Percentiles rank a stretch among this genome's conserved stretches.
These are phyloP conservation scores for Nestor notabilis DNA, from an alignment of 2,113 vertebrate species.

Conservation along the genomic window DNA sequence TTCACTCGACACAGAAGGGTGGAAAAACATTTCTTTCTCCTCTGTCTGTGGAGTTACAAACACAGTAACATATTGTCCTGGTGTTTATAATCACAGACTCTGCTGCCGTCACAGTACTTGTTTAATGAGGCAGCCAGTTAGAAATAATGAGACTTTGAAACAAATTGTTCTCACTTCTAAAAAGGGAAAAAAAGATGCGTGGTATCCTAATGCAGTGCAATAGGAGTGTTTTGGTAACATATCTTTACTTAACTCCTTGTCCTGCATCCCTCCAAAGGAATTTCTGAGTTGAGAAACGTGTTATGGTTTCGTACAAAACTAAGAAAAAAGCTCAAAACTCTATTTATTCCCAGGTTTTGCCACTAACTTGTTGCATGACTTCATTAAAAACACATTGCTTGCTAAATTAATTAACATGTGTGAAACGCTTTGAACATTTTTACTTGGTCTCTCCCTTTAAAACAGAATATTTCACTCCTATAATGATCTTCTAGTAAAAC, in stretches of 20 bases:
- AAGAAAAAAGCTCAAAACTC: not conserved
- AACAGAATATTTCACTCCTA: not conserved
- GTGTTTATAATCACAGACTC: constrained; percentile 71
- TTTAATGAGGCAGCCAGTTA: constrained; percentile 68
- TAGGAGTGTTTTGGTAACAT: not conserved
- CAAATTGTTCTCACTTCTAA: constrained; percentile 64
- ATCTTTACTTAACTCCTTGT: not conserved
- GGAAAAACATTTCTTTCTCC: constrained; percentile 59
- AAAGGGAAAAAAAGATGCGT: constrained; percentile 13
- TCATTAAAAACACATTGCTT: constrained; percentile 30
- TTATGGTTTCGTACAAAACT: not conserved
- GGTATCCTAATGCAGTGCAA: not conserved
- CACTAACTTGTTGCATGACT: constrained; percentile 14
- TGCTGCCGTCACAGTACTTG: constrained; percentile 61
- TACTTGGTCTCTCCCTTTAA: constrained; percentile 18
- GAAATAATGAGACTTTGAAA: constrained; percentile 70
- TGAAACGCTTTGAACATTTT: constrained; percentile 31
- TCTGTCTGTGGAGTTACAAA: constrained; percentile 55
- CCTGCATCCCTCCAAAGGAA: not conserved
- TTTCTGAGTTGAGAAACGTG: not conserved
- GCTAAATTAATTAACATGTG: constrained; percentile 19
- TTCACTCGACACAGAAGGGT: constrained; percentile 41
- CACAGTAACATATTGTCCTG: constrained; percentile 63
- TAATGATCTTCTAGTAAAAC: constrained; percentile 23
- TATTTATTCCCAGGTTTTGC: not conserved